phyloP scores from a whole-genome alignment of 2,797 vertebrate genomes.

The Oryzias dopingdopingensis region DNA sequence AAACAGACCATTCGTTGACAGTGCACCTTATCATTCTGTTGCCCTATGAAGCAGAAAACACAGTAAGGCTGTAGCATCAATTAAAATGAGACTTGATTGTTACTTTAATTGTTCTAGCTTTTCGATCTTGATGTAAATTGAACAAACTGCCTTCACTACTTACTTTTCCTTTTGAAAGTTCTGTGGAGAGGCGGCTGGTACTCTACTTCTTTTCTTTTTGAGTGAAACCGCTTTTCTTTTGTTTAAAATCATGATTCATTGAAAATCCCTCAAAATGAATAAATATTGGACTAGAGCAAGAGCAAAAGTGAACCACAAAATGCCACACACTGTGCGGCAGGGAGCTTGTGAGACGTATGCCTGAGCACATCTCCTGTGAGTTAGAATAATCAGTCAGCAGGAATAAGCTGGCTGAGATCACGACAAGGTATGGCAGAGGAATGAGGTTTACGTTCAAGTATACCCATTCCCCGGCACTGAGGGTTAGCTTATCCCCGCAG shows the following conservation, averaged over 20 bases:
- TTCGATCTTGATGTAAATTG: slow-evolving; percentile 13
- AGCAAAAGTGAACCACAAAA: slow-evolving; percentile 52
- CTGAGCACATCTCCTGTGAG: slow-evolving; percentile 62
- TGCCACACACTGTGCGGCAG: slow-evolving; percentile 46
- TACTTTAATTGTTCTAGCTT: not conserved
- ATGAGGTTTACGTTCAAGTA: slow-evolving; percentile 65
- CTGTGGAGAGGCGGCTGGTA: slow-evolving; percentile 10
- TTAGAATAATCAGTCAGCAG: slow-evolving; percentile 61
- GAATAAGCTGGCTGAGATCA: slow-evolving; percentile 60
- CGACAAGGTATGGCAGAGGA: slow-evolving; percentile 55
- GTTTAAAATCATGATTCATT: slow-evolving; percentile 15
- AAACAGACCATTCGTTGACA: too few species aligned
- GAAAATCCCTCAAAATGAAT: slow-evolving; percentile 48
- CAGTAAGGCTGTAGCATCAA: too few species aligned
- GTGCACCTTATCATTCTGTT: too few species aligned
- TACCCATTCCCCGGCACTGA: slow-evolving; percentile 55
- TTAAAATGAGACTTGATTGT: too few species aligned
- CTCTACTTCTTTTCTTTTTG: slow-evolving; percentile 18
- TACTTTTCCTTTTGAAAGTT: slow-evolving; percentile 28
- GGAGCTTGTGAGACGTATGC: slow-evolving; percentile 54
- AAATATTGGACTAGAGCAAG: slow-evolving; percentile 54
- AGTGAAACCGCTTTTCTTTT: slow-evolving; percentile 32
- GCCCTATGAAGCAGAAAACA: too few species aligned
- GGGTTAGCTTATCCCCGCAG: slow-evolving; percentile 73
- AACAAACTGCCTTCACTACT: slow-evolving; percentile 26